Base-by-base conservation (phyloP, 2,888 invertebrate species). In the Cheilosia scutellata region DNA sequence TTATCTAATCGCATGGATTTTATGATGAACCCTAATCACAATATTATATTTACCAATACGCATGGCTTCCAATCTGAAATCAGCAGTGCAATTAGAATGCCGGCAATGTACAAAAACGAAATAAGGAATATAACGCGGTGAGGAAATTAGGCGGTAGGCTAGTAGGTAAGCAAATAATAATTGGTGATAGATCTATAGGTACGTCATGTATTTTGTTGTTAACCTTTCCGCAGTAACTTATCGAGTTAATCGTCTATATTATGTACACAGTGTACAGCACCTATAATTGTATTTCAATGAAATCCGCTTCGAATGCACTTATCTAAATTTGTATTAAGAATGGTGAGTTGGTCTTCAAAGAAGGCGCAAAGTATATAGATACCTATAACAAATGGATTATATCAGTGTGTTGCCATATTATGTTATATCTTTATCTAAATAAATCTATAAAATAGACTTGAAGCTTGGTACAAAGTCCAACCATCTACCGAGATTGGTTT, bases 51-150 rank as follows among this genome's bases (percentile, higher is more conserved):
- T 80, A 72, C 76, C 80, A 76, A 77, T 58, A 77, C 86, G 42
- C 53, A 60, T 62, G 37, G 80, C 80, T 86, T 72, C 80, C 86
- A 86, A 86, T 86, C 86, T 86, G 76, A 49, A 86, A 68, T 82
- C 71, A 80, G 68, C 86, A 77, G 71, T 86, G 71, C 76, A 80
- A 86, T 86, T 76, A 72, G 80, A 76, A 60, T 53, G 55, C 47
- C 71, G 71, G 80, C 84, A 86, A 71, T 65, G 63, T 65, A 65
- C 65, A 75, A 70, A 65, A 79, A 70, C 29, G 25, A 70, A 62
- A 47, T 55, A 47, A 70, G 53, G 70, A 66, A 44, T 70, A 49
- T 29, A 40, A 51, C 25, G 65, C 58, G 63, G 70, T 71, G 77
- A 66, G 55, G 65, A 84, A 71, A 80, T 80, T 65, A 76, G 70